Evolutionary conservation across 2,797 vertebrate species (phyloP).

Genomic region (Spinibarbus caldwelli): DNA sequence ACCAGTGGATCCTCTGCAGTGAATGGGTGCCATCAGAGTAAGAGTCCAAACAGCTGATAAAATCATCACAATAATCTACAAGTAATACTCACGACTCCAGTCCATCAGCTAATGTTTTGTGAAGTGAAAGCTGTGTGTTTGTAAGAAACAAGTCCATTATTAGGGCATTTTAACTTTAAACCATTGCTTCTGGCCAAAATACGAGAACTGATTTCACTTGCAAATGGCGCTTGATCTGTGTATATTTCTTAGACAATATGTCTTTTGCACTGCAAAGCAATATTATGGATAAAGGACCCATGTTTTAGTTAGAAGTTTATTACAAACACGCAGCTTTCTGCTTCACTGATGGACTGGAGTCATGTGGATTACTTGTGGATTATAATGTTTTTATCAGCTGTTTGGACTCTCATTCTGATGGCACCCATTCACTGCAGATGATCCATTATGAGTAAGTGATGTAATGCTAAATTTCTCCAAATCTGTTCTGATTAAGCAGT

Average conservation of each 20-base stretch:
- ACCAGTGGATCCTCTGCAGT: too few relatives aligned
- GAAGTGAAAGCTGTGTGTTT: background rate
- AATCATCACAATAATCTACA: background rate
- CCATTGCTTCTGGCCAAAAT: background rate
- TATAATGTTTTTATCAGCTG: background rate
- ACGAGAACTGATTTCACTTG: background rate
- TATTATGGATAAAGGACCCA: background rate
- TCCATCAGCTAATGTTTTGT: background rate
- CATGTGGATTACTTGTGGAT: background rate
- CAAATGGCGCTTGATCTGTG: background rate
- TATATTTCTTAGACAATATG: background rate
- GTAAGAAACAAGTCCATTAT: background rate
- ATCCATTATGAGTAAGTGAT: background rate
- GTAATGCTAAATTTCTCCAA: background rate
- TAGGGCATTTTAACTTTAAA: background rate
- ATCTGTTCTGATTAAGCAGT: background rate
- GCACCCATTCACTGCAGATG: background rate
- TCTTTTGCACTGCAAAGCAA: too few relatives aligned
- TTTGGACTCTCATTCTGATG: background rate
- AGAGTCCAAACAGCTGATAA: background rate
- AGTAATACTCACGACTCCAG: background rate
- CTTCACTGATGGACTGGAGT: background rate
- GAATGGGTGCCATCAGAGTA: background rate
- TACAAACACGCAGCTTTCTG: background rate
- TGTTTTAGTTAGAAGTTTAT: background rate